phyloP scores from a whole-genome alignment of 2,113 vertebrate species.

The Tringa solitaria region DNA sequence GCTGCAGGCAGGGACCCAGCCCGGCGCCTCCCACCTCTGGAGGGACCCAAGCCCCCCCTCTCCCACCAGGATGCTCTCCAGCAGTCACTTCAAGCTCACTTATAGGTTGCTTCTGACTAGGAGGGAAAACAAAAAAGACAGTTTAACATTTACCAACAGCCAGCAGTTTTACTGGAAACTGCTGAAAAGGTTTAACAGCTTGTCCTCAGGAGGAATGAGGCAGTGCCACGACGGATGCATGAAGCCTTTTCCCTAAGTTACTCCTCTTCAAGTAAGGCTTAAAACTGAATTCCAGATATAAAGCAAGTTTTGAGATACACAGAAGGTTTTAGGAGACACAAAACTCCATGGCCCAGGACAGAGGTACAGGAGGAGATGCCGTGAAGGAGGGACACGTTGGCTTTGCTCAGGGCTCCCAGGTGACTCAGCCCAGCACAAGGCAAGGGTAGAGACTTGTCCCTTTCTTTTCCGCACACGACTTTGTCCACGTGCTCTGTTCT shows the following conservation, averaged over 20 bases:
- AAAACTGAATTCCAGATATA: background rate
- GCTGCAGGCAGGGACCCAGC: background rate
- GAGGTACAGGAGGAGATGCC: background rate
- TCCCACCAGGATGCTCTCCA: background rate
- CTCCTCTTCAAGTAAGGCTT: background rate
- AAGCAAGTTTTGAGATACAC: background rate
- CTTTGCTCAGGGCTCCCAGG: background rate
- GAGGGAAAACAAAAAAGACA: background rate
- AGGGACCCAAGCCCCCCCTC: background rate
- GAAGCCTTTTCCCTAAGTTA: background rate
- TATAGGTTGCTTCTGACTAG: background rate
- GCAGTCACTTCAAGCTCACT: background rate
- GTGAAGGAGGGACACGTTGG: background rate
- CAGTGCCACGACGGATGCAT: background rate
- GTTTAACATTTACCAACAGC: background rate
- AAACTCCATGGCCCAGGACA: background rate
- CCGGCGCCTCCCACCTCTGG: background rate
- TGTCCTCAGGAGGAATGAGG: background rate
- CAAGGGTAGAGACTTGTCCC: background rate
- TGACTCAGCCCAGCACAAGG: rapidly evolving
- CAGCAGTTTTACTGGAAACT: slow-evolving; percentile 3
- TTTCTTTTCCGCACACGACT: background rate
- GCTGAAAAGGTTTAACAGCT: background rate
- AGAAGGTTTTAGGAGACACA: background rate
- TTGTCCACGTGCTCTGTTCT: background rate